Evolutionary conservation across 2,113 vertebrate genomes (phyloP), one percentile per base, ranked within the genome.

Genomic region (Taurulus bubalis): DNA sequence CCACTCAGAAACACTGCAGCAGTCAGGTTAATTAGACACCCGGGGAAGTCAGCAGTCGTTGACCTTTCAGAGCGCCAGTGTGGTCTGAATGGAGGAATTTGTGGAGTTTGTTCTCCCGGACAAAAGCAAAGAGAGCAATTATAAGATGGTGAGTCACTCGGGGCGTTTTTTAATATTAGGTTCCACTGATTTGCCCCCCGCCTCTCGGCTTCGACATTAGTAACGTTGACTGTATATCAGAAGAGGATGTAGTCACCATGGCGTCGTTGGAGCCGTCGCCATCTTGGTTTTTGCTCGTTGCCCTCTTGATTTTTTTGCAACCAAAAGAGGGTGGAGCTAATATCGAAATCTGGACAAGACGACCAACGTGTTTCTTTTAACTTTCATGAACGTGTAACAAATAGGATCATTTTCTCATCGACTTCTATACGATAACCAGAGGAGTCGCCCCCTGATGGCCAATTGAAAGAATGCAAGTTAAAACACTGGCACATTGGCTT

Each of bases 21-120:
- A 68, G 15, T 69, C 84, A 32, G 72, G 64, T 79, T 89, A 77
- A 89, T 86, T 77, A 84, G 38, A 60, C 75, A 49, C 75, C 62
- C 0, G 40, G 75, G 45, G 79, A 62, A 74, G 58, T 71, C 74
- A 26, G 75, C 59, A 15, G 55, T 53, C 67, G 28, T 64, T 71
- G 82, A 80, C 85, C 85, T 87, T 87, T 89, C 22, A 47, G 6
- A 64, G 16, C 60, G 51, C 32, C 65, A 4, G 16, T 72, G 58
- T 55, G 56, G 32, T 84, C 63, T 15, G 28, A 82, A 30, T 53
- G 70, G 51, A 55, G 77, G 78, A 53, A 65, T 84, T 77, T 68
- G 30, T 77, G 38, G 40, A 53, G 53, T 28, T 38, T 56, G 59
- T 32, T 47, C 38, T 68, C 24, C 26, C 36, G 22, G 70, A 84